Evolutionary conservation across 1,140 invertebrate genomes (phyloP), one percentile per base, ranked within the genome.

Genomic region (Stegodyphus mimosarum): DNA sequence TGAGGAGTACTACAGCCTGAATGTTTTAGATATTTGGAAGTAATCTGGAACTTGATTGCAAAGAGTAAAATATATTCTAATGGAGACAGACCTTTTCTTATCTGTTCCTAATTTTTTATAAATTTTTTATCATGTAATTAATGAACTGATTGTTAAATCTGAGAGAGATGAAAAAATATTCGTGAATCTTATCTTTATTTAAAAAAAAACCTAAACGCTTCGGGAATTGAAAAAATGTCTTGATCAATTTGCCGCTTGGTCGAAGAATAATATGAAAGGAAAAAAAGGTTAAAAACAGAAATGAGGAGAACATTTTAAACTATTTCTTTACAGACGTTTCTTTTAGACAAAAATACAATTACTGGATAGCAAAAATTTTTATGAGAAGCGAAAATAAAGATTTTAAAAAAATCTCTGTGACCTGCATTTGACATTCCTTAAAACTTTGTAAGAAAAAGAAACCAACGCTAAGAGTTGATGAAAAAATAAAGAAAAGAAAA

Each of bases 291-390:
- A 69, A n/a, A 69, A 18, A 69, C 15, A 70, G 51, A 70, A 70
- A 70, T 55, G 77, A 51, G 63, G 53, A 79, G 33, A 33, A 33
- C 77, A 60, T 70, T 70, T 71, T 55, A 79, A 79, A 51, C 55
- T 48, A 51, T 79, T 60, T 78, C 55, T 60, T 11, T 79, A n/a
- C 51, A 15, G 55, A 17, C 49, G 48, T 79, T 79, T 70, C 63
- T 77, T 77, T 71, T 7, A n/a, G 77, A 70, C 66, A 79, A 79
- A 79, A 79, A 33, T 70, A 79, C 77, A 79, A 79, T 79, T 70
- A 79, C 77, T 55, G 77, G 18, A 79, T 51, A 70, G 64, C 77
- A 79, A 79, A 70, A 71, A 48, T 79, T 79, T 79, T 79, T 79
- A 55, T 79, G 53, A 70, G 66, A 60, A 52, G 6, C 6, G 52